Evolutionary conservation across 2,888 invertebrate species (phyloP).

Genomic region (Andrena flavipes): DNA sequence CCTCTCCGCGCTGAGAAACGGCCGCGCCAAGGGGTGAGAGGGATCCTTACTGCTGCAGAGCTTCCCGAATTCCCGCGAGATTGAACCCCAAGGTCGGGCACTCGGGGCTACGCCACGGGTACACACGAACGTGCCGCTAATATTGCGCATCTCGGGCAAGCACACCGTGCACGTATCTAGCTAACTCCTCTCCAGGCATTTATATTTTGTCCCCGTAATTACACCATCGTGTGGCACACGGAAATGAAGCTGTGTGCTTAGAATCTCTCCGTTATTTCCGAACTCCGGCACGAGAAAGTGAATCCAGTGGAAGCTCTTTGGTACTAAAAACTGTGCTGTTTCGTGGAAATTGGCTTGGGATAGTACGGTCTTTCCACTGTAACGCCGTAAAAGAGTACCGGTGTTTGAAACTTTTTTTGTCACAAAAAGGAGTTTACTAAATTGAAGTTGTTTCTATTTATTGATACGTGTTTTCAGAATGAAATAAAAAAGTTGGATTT

Average conservation of each 20-base stretch:
- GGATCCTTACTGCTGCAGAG: conserved; percentile 55
- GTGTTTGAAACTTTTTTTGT: too few species aligned
- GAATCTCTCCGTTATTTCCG: not conserved
- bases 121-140: conserved; percentile 49
- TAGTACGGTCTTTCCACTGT: too few species aligned
- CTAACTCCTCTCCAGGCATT: conserved; percentile 21
- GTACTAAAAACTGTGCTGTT: not conserved
- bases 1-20: conserved; percentile 29
- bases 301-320: not conserved
- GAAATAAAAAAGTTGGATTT: too few species aligned
- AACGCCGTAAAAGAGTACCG: too few species aligned
- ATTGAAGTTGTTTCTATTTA: too few species aligned
- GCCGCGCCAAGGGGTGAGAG: conserved; percentile 13
- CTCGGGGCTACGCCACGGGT: conserved; percentile 35
- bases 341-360: too few species aligned
- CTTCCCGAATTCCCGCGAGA: conserved; percentile 66
- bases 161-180: conserved; percentile 7
- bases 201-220: conserved; percentile 9
- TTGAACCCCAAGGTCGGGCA: conserved; percentile 65
- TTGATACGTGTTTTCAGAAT: too few species aligned
- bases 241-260: not conserved
- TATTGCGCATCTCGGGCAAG: conserved; percentile 34
- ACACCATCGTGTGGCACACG: not conserved
- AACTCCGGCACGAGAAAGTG: not conserved
- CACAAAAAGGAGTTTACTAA: too few species aligned